Evolutionary conservation across 2,888 invertebrate species (phyloP), one percentile per base, ranked within the genome.

Genomic region (Cistogaster globosa): DNA sequence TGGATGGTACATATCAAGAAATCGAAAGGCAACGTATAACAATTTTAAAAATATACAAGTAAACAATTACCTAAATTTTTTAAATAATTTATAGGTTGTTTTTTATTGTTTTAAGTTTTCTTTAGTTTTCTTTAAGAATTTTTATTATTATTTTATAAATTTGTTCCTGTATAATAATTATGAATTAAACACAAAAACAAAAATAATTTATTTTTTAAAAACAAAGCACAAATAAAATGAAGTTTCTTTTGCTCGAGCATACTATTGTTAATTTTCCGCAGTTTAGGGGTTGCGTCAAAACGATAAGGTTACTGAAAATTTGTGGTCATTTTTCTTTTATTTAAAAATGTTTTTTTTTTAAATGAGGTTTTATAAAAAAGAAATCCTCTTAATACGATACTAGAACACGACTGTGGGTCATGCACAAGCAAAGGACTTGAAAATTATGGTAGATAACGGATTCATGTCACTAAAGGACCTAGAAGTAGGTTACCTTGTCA

Each of bases 11-110:
- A 85, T 85, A 85, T 85, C 85, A 85, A 78, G 63, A 26, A 38
- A 72, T 32, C 48, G 42, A 16, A 45, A 55, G 69, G 63, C 60
- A 65, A 60, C 42, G 26, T 62, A 38, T n/a, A 48, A 48, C 16
- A 45, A 22, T 38, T 9, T 22, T 36, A 32, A n/a, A 22, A 51
- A 62, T 7, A 32, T 32, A 32, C 26, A 26, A 71, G 20, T 22
- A 36, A 63, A 62, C 18, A 60, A 16, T 18, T 53, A 38, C 18
- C n/a, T 63, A 60, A 45, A 62, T 69, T 82, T 85, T 75, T 75
- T 78, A 71, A 75, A 79, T 85, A 85, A 82, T 85, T 85, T 71
- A 71, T 85, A 85, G 85, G 85, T 85, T 85, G 85, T 85, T 85
- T 82, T 80, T 85, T 82, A 85, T 60, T 82, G 82, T 85, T 82